Percentiles rank a stretch among this genome's conserved stretches.
phyloP scores from a whole-genome alignment of 2,888 invertebrate species.

The Drosophila nigricruria region DNA sequence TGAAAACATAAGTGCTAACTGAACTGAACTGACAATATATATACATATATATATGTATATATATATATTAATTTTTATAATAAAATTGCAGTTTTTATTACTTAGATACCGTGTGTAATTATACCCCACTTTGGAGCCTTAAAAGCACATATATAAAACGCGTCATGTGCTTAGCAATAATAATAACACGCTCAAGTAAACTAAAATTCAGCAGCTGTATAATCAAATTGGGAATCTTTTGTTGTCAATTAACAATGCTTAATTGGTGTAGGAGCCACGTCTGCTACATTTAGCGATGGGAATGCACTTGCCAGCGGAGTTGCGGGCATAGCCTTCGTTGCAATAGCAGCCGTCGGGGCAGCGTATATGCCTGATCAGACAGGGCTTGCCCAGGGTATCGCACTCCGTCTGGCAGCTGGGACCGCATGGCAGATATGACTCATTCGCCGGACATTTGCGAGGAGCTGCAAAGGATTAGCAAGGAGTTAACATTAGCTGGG shows the following conservation, averaged over 20 bases:
- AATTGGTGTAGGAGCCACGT: slow-evolving; percentile 8
- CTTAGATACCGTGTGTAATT: background rate
- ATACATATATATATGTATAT: too few relatives aligned
- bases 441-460: slow-evolving; percentile 67
- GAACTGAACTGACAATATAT: too few relatives aligned
- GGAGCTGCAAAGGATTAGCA: slow-evolving; percentile 46
- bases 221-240: slow-evolving; percentile 9
- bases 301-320: slow-evolving; percentile 71
- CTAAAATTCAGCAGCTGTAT: slow-evolving; percentile 14
- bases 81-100: background rate
- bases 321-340: slow-evolving; percentile 75
- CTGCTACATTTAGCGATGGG: slow-evolving; percentile 35
- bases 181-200: background rate
- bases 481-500: background rate
- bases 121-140: background rate
- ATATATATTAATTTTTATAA: background rate
- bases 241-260: background rate
- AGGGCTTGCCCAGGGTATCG: slow-evolving; percentile 75
- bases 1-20: background rate
- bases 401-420: slow-evolving; percentile 81
- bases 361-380: slow-evolving; percentile 67
- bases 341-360: slow-evolving; percentile 84
- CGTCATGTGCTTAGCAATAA: slow-evolving; percentile 15
- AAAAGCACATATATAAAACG: background rate
- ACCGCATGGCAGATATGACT: slow-evolving; percentile 74